A percentile compares a stretch with the other conserved stretches of the same genome.
Evolutionary conservation across 2,797 vertebrate species (phyloP).

Genomic region (Hybognathus amarus): DNA sequence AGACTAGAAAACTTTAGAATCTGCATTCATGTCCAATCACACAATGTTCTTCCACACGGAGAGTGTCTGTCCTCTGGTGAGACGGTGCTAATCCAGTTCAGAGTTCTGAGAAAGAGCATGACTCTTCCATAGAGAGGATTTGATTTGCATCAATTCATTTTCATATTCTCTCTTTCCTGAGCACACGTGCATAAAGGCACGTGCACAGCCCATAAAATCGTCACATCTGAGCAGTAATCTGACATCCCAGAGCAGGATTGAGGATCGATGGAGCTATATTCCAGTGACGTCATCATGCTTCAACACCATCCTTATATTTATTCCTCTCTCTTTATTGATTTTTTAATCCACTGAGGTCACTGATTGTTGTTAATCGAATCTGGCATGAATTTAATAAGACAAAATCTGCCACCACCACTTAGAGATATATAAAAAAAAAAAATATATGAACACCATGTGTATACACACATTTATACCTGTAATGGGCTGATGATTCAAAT

Average conservation of each 20-base stretch:
- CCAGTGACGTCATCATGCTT: conserved; percentile 9
- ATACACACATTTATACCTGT: background rate
- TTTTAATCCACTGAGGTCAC: conserved; percentile 3
- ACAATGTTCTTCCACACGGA: background rate
- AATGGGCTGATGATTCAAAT: background rate
- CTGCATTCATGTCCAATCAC: conserved; percentile 3
- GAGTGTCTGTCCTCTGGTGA: background rate
- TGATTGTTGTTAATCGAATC: conserved; percentile 29
- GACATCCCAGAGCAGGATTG: background rate
- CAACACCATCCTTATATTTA: conserved; percentile 29
- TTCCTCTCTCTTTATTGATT: conserved; percentile 24
- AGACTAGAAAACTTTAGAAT: background rate
- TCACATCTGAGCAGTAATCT: conserved; percentile 24
- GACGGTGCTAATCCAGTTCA: conserved; percentile 30
- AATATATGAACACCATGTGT: background rate
- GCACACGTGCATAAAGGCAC: conserved; percentile 8
- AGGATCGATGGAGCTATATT: conserved; percentile 22
- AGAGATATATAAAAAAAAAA: background rate
- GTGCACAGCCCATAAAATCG: conserved; percentile 6
- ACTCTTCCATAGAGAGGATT: conserved; percentile 33
- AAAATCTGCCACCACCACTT: background rate
- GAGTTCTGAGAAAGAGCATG: conserved; percentile 24
- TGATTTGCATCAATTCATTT: conserved; percentile 42
- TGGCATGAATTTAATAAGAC: background rate
- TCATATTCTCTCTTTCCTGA: conserved; percentile 12